These are phyloP conservation scores for Poecilobothrus nobilitatus DNA, from an alignment of 2,888 invertebrate species.

Conservation along the genomic window DNA sequence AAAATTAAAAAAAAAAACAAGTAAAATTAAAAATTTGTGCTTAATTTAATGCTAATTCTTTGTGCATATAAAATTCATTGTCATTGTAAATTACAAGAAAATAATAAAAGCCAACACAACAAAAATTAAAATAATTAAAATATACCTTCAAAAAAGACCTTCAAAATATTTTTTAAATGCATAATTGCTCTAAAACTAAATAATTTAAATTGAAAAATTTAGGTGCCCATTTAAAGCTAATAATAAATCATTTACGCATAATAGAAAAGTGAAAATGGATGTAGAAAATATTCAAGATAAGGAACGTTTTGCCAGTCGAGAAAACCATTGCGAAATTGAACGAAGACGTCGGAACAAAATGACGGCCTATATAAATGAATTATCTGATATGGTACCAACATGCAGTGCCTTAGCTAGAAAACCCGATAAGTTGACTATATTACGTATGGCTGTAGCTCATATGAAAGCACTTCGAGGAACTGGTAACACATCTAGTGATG, in stretches of 20 bases:
- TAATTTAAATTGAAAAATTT: neutral
- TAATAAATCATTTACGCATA: neutral
- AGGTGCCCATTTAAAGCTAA: neutral
- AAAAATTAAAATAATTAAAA: neutral
- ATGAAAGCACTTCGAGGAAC: constrained; percentile 97
- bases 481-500: constrained; percentile 86
- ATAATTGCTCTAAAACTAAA: neutral
- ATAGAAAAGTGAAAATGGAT: constrained; percentile 60
- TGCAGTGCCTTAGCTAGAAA: constrained; percentile 96
- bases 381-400: constrained; percentile 99
- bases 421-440: constrained; percentile 97
- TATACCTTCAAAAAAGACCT: neutral
- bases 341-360: constrained; percentile 97
- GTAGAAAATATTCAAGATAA: constrained; percentile 93
- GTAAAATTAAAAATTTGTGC: neutral
- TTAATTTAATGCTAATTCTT: neutral
- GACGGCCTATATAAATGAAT: constrained; percentile 99
- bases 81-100: neutral
- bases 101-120: constrained; percentile 4
- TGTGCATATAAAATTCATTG: neutral
- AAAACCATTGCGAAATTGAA: constrained; percentile 99
- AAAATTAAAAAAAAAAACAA: too few relatives aligned
- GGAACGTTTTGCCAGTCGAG: constrained; percentile 93
- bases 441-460: constrained; percentile 98
- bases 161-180: neutral